Base-by-base conservation (phyloP, 2,113 vertebrate genomes). In the Brachyhypopomus occidentalis region DNA sequence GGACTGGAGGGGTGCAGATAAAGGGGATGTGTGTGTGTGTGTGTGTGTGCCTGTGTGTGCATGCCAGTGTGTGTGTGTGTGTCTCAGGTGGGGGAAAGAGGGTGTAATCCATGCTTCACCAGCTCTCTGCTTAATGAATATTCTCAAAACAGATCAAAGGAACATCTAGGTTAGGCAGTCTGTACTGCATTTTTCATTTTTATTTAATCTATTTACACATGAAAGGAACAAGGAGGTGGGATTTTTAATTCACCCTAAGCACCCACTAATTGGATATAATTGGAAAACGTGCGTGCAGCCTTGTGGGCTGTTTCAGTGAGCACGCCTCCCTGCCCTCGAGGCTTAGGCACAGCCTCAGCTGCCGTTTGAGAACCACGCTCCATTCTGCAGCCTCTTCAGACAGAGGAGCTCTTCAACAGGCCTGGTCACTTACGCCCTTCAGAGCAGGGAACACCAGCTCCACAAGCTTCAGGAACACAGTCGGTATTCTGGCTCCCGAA, bases 281-380 rank as follows among this genome's bases (percentile, higher is more conserved):
- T 22, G 64, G 38, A 75, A 38, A 1, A 91, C 89, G 91, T 90
- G 87, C 86, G 89, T 87, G 72, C 83, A 88, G 88, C 88, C 91
- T 92, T 92, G 86, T 20, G 1, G 48, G 64, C 78, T 83, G 58
- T 86, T 85, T 84, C 59, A 38, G 70, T 66, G 84, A 72, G 80
- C 80, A 78, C 70, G 79, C 48, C 2, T 34, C 45, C 45, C 45
- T 11, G 12, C 45, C 2, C 45, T 9, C 12, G 66, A 67, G 66
- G 76, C 64, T 84, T 80, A 89, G 78, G 27, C 86, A 89, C 79
- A 59, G 82, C 83, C 62, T 86, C 84, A 89, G 45, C 45, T 52
- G 45, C 45, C 9, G 59, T 30, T 25, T 27, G 38, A 48, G 17
- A 8, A 52, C 45, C 41, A 45, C 41, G 0, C 12, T 14, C 12